Evolutionary conservation across 2,113 vertebrate species (phyloP).

Genomic region (Sardina pilchardus): DNA sequence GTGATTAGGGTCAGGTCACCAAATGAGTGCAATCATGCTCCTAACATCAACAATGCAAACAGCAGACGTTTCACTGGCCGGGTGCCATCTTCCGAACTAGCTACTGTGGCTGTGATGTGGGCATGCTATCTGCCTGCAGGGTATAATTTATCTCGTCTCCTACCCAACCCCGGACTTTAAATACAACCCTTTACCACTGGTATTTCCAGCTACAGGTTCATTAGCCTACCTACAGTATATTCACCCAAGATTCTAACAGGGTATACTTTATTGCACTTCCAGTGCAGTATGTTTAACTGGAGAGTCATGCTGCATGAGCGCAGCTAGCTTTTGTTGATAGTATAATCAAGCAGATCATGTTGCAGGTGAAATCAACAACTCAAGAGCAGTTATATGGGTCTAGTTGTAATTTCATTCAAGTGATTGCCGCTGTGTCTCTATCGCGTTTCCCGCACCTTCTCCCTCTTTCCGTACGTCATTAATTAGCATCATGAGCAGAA

Average conservation of each 20-base stretch:
- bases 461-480: not conserved
- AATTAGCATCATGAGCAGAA: conserved; percentile 23
- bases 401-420: not conserved
- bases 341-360: not conserved
- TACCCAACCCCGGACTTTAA: not conserved
- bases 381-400: not conserved
- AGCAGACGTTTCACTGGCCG: not conserved
- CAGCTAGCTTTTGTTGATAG: not conserved
- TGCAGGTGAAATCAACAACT: conserved; percentile 12
- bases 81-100: not conserved
- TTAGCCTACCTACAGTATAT: not conserved
- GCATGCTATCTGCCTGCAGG: not conserved
- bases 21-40: not conserved
- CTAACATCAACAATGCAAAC: not conserved
- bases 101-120: not conserved
- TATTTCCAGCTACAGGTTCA: not conserved
- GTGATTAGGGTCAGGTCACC: not conserved
- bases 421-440: not conserved
- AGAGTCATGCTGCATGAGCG: not conserved
- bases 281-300: not conserved
- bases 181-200: not conserved
- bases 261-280: not conserved
- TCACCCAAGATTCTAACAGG: not conserved
- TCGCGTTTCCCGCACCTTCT: not conserved
- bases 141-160: not conserved